Evolutionary conservation across 2,888 invertebrate species (phyloP), one percentile per base, ranked within the genome.

Genomic region (Andrena minutula): DNA sequence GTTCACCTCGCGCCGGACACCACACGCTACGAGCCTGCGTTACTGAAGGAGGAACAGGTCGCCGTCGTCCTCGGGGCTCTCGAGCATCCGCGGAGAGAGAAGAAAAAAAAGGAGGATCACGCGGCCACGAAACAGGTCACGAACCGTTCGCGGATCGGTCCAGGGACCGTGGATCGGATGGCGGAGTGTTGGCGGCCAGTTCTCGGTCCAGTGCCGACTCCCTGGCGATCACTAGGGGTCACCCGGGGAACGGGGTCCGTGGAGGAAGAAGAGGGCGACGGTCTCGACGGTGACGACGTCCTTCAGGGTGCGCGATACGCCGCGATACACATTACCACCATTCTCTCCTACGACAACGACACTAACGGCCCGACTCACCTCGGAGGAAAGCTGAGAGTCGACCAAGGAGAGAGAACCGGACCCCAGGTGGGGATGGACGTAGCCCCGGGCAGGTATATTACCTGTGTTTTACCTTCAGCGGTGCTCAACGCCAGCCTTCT

Each of bases 381-480:
- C 87, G 80, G 84, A 85, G 89, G 68, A 87, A 89, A 88, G 85
- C 88, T 60, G 79, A 73, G 86, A 84, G 75, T 47, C 81, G 75
- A 82, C 82, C 86, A 86, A 86, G 87, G 89, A 87, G 86, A 83
- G 86, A 88, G 86, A 86, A 85, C 75, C 82, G 82, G 83, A 69
- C 73, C 64, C 76, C 79, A 84, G 85, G 88, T 87, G 88, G 89
- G 88, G 88, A 88, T 86, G 79, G 68, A 85, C 66, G 77, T 86
- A 83, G 89, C 89, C 86, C 66, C 86, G 63, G 86, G 87, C 90
- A 91, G 90, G 90, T 90, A 92, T 86, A 84, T 82, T 89, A 89
- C 89, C 89, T 89, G 86, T 84, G 89, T 90, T 89, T 90, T 90
- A 89, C 85, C 84, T 65, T 66, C 86, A 89, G 87, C 73, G 89